A percentile compares a stretch with the other conserved stretches of the same genome.
Evolutionary conservation across 2,888 invertebrate species (phyloP).

Genomic region (Yponomeuta cagnagella): DNA sequence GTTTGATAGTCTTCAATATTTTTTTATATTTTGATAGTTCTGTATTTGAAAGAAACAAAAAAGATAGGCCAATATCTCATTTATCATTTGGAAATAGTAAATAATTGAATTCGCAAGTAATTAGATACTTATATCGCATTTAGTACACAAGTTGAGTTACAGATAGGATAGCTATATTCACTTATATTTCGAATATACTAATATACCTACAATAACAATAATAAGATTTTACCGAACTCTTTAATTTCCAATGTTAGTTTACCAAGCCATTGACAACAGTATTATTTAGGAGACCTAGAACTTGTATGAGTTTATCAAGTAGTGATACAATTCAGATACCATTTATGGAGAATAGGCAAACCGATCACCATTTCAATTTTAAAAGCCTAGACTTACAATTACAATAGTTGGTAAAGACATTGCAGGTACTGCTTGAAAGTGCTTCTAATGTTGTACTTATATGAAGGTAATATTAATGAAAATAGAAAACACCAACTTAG

Average conservation of each 20-base stretch:
- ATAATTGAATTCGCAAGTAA: slow-evolving; percentile 23
- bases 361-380: slow-evolving; percentile 46
- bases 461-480: slow-evolving; percentile 53
- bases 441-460: slow-evolving; percentile 45
- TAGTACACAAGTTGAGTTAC: slow-evolving; percentile 13
- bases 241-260: slow-evolving; percentile 57
- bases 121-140: slow-evolving; percentile 14
- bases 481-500: slow-evolving; percentile 73
- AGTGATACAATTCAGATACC: slow-evolving; percentile 59
- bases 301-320: slow-evolving; percentile 54
- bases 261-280: slow-evolving; percentile 76
- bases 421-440: slow-evolving; percentile 38
- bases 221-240: slow-evolving; percentile 35
- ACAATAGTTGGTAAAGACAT: slow-evolving; percentile 60
- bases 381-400: slow-evolving; percentile 60
- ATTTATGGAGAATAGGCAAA: slow-evolving; percentile 33
- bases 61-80: slow-evolving; percentile 72
- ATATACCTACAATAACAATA: slow-evolving; percentile 2
- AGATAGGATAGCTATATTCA: slow-evolving; percentile 6
- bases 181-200: slow-evolving; percentile 13
- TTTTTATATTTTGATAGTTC: slow-evolving; percentile 78
- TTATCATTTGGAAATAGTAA: slow-evolving; percentile 57
- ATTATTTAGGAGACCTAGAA: slow-evolving; percentile 72
- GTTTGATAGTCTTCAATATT: slow-evolving; percentile 76
- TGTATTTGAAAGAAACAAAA: slow-evolving; percentile 64